A percentile compares a stretch with the other conserved stretches of the same genome.
Conservation (phyloP, 1,140 invertebrate genomes). For the Mactra quadrangularis region DNA sequence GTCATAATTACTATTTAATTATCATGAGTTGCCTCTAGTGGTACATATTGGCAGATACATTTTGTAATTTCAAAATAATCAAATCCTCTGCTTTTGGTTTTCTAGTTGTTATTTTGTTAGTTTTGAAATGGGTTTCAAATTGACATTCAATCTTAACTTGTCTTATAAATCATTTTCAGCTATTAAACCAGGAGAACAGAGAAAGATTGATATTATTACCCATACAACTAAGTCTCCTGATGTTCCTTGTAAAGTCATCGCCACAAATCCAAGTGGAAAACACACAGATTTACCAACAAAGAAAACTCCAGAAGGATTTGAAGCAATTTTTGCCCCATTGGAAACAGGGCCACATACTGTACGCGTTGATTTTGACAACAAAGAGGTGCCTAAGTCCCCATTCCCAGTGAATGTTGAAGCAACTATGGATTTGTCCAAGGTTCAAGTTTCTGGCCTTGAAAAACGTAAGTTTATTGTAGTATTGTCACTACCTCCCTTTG, state of each 20-base stretch:
- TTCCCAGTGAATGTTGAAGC: slow-evolving; percentile 92
- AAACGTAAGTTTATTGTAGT: slow-evolving; percentile 88
- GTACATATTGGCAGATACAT: no score
- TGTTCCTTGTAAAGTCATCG: slow-evolving; percentile 69
- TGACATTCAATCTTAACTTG: no score
- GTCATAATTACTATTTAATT: no score
- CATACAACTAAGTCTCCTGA: slow-evolving; percentile 84
- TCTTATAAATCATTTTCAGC: no score
- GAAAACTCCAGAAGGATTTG: slow-evolving; percentile 93
- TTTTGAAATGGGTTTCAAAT: no score
- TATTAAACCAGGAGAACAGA: slow-evolving; percentile 42
- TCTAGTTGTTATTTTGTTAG: no score
- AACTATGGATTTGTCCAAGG: slow-evolving; percentile 83
- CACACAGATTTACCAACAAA: slow-evolving; percentile 86
- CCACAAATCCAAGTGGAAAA: slow-evolving; percentile 61
- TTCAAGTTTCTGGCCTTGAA: slow-evolving; percentile 81
- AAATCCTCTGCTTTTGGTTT: no score
- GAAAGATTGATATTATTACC: slow-evolving; percentile 87
- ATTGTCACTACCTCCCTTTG: neutral
- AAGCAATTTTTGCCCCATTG: slow-evolving; percentile 91
- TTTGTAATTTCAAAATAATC: no score
- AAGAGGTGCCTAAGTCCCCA: slow-evolving; percentile 97
- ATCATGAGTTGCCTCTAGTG: no score
- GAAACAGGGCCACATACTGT: slow-evolving; percentile 91
- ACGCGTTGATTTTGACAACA: slow-evolving; percentile 97